Conservation (phyloP, 2,113 vertebrate genomes). For the Melanotaenia duboulayi region DNA sequence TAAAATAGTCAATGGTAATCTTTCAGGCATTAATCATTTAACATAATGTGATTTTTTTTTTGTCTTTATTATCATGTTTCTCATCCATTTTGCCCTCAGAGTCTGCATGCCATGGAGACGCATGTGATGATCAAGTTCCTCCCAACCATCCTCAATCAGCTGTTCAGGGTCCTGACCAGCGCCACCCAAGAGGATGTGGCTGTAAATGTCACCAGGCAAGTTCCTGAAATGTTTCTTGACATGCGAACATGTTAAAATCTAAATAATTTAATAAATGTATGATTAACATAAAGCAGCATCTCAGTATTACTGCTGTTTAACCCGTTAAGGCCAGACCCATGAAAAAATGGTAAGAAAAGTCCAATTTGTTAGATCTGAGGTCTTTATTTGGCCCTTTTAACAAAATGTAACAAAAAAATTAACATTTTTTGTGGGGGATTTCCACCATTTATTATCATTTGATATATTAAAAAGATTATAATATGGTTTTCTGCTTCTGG, state of each 20-base stretch:
- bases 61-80: neutral
- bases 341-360: too few relatives aligned
- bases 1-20: neutral
- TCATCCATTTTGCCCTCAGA: slow-evolving; percentile 74
- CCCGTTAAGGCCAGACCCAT: too few relatives aligned
- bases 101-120: slow-evolving; percentile 96
- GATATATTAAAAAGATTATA: too few relatives aligned
- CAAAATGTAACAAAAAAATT: too few relatives aligned
- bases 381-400: too few relatives aligned
- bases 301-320: neutral
- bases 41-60: neutral
- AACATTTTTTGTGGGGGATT: too few relatives aligned
- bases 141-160: slow-evolving; percentile 95
- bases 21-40: neutral
- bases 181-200: slow-evolving; percentile 95
- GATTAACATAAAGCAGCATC: neutral
- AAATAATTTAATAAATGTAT: neutral
- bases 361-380: too few relatives aligned
- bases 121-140: slow-evolving; percentile 98
- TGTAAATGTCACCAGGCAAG: slow-evolving; percentile 95
- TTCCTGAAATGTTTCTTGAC: neutral
- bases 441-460: too few relatives aligned
- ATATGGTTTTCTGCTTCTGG: too few relatives aligned
- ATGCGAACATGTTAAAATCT: neutral
- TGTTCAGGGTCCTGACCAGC: slow-evolving; percentile 94